A percentile compares a stretch with the other conserved stretches of the same genome.
These are phyloP conservation scores for Myathropa florea DNA, from an alignment of 2,888 invertebrate genomes.

Conservation along the genomic window DNA sequence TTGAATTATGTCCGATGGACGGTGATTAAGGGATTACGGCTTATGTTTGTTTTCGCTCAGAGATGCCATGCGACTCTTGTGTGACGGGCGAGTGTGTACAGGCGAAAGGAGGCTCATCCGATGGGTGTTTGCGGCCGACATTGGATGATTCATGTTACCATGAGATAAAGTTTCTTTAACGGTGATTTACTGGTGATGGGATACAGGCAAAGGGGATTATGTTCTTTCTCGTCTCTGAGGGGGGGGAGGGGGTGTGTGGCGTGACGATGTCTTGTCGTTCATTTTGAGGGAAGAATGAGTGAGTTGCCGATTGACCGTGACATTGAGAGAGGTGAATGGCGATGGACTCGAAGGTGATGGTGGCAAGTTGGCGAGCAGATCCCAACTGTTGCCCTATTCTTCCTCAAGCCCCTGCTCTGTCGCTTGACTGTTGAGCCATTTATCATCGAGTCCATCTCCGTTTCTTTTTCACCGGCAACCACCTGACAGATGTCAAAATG, in stretches of 20 bases:
- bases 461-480: too few species aligned
- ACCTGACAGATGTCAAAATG: too few species aligned
- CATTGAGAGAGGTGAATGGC: too few species aligned
- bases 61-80: neutral
- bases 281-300: neutral
- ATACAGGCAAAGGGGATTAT: neutral
- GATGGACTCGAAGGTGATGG: too few species aligned
- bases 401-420: too few species aligned
- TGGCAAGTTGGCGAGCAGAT: too few species aligned
- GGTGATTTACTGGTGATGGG: neutral
- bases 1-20: slow-evolving; percentile 44
- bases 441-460: too few species aligned
- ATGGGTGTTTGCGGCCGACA: slow-evolving; percentile 72
- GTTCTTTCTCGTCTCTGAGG: neutral
- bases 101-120: slow-evolving; percentile 13
- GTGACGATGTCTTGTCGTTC: too few species aligned
- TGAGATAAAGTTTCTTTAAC: neutral
- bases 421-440: too few species aligned
- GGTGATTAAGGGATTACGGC: slow-evolving; percentile 52
- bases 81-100: slow-evolving; percentile 1
- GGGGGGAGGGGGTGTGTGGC: neutral
- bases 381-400: too few species aligned
- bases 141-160: slow-evolving; percentile 71
- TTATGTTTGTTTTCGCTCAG: neutral
- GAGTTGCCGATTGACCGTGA: too few species aligned